Evolutionary conservation across 2,888 invertebrate genomes (phyloP).

Genomic region (Philopedon plagiatum): DNA sequence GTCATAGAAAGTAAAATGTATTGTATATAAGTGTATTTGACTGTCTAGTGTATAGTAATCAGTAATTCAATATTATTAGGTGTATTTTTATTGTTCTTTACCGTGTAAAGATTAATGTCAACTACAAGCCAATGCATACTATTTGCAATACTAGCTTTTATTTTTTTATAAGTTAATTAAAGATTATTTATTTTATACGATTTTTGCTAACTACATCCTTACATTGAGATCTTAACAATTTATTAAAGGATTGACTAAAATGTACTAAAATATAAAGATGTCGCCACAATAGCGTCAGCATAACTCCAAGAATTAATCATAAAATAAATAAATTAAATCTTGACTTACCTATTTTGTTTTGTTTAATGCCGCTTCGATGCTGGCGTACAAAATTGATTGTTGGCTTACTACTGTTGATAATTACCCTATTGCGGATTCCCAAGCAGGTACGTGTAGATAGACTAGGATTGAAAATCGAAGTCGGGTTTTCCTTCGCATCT

Average conservation of each 20-base stretch:
- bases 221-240: background rate
- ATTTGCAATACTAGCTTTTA: slow-evolving; percentile 35
- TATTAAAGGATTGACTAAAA: background rate
- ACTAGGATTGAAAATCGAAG: too few relatives aligned
- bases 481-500: too few relatives aligned
- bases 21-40: background rate
- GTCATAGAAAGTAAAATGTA: background rate
- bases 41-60: background rate
- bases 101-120: slow-evolving; percentile 31
- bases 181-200: slow-evolving; percentile 15
- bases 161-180: background rate
- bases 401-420: too few relatives aligned
- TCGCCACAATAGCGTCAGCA: background rate
- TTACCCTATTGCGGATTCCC: too few relatives aligned
- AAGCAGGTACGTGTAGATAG: too few relatives aligned
- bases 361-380: background rate
- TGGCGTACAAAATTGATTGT: too few relatives aligned
- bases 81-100: slow-evolving; percentile 22
- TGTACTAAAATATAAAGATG: background rate
- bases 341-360: slow-evolving; percentile 1
- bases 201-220: background rate
- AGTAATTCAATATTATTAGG: slow-evolving; percentile 9
- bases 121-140: slow-evolving; percentile 25
- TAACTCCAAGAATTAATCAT: background rate
- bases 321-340: slow-evolving; percentile 7